These are phyloP conservation scores for Teleogryllus occipitalis DNA, from an alignment of 1,140 invertebrate genomes.

Conservation along the genomic window DNA sequence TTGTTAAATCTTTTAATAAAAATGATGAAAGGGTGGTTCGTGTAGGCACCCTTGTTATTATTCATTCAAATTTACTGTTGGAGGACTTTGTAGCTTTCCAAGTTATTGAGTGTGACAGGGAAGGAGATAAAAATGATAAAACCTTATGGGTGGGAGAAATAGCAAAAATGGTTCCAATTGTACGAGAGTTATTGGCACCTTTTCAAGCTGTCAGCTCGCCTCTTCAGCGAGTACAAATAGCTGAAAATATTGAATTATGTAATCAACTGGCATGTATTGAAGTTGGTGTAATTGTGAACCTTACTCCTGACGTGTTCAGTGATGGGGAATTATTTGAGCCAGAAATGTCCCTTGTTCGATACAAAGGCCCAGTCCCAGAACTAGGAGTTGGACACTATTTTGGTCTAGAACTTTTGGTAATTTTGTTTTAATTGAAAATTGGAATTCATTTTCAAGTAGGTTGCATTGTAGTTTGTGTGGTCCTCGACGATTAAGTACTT, in stretches of 20 bases:
- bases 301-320: slow-evolving; percentile 26
- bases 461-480: neutral
- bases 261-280: slow-evolving; percentile 35
- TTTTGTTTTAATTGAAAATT: slow-evolving; percentile 22
- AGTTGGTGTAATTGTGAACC: slow-evolving; percentile 32
- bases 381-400: slow-evolving; percentile 44
- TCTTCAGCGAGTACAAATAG: slow-evolving; percentile 41
- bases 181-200: slow-evolving; percentile 39
- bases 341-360: slow-evolving; percentile 36
- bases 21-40: neutral
- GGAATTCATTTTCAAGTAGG: neutral
- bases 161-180: slow-evolving; percentile 31
- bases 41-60: neutral
- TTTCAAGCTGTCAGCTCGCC: slow-evolving; percentile 40
- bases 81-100: neutral
- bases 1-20: neutral
- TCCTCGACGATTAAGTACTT: neutral
- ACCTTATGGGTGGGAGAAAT: neutral
- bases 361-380: slow-evolving; percentile 43
- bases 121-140: neutral
- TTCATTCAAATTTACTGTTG: neutral
- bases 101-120: neutral
- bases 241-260: slow-evolving; percentile 37
- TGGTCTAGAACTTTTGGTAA: slow-evolving; percentile 48
- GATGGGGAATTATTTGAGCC: slow-evolving; percentile 9